Percentiles rank a stretch among this genome's conserved stretches.
Evolutionary conservation across 2,797 vertebrate species (phyloP).

Genomic region (Rallus crepitans): DNA sequence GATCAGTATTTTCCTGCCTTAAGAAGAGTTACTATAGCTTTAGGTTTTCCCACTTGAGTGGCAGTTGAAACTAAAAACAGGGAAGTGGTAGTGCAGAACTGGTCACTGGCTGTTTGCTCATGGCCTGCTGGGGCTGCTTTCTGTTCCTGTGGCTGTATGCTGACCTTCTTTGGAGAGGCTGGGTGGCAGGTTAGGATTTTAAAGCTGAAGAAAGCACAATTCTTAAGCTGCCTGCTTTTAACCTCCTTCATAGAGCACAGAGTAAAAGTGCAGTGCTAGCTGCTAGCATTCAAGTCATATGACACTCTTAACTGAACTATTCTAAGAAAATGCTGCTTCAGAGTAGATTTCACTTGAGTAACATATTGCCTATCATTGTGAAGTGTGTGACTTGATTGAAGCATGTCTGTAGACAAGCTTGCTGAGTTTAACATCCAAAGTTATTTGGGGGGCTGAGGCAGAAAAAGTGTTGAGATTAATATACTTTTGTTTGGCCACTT

Average conservation of each 20-base stretch:
- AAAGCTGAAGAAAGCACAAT: not conserved
- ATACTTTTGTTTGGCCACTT: not conserved
- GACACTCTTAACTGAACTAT: not conserved
- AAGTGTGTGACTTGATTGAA: not conserved
- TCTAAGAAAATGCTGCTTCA: not conserved
- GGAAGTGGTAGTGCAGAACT: not conserved
- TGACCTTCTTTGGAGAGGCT: not conserved
- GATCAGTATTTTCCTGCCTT: not conserved
- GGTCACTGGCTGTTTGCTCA: not conserved
- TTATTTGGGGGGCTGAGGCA: not conserved
- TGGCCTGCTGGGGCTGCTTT: not conserved
- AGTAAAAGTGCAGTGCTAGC: not conserved
- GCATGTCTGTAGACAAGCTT: not conserved
- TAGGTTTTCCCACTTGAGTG: accelerated
- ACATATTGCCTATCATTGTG: not conserved
- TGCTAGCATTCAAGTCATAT: not conserved
- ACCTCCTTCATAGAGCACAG: not conserved
- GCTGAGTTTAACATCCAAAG: not conserved
- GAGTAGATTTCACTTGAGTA: not conserved
- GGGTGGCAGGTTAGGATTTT: not conserved
- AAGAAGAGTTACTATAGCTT: not conserved
- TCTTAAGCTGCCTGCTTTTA: not conserved
- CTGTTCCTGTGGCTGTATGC: not conserved
- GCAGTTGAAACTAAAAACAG: not conserved
- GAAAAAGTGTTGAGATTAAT: not conserved